phyloP scores from a whole-genome alignment of 2,797 vertebrate species.

The Siniperca undulata region DNA sequence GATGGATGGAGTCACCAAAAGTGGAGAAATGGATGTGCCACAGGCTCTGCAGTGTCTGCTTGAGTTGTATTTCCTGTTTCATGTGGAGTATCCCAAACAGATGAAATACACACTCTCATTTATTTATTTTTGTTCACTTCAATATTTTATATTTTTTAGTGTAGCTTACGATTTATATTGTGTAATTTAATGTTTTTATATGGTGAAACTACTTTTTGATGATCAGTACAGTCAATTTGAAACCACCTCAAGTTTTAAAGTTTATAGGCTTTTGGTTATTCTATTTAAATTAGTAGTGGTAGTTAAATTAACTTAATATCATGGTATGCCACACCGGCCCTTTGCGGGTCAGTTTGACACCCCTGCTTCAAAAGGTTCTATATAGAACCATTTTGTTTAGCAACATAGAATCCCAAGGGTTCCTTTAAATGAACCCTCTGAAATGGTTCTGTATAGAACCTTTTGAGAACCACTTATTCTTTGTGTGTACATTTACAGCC shows the following conservation, averaged over 20 bases:
- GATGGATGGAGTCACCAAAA: too few species aligned
- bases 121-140: too few species aligned
- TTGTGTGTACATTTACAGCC: background rate
- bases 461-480: background rate
- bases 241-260: background rate
- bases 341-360: too few species aligned
- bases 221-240: background rate
- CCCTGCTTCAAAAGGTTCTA: too few species aligned
- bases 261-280: background rate
- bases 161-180: background rate
- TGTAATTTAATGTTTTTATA: background rate
- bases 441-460: background rate
- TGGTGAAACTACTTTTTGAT: background rate
- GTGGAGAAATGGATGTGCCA: background rate
- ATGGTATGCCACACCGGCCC: background rate
- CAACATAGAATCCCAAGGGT: too few species aligned
- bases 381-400: too few species aligned
- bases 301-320: background rate
- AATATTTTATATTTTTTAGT: too few species aligned
- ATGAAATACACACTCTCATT: background rate
- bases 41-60: background rate
- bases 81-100: too few species aligned
- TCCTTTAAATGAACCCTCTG: background rate
- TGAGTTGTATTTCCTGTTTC: too few species aligned
- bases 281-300: background rate